These are phyloP conservation scores for Tribolium freemani DNA, from an alignment of 2,888 invertebrate species.

Conservation along the genomic window DNA sequence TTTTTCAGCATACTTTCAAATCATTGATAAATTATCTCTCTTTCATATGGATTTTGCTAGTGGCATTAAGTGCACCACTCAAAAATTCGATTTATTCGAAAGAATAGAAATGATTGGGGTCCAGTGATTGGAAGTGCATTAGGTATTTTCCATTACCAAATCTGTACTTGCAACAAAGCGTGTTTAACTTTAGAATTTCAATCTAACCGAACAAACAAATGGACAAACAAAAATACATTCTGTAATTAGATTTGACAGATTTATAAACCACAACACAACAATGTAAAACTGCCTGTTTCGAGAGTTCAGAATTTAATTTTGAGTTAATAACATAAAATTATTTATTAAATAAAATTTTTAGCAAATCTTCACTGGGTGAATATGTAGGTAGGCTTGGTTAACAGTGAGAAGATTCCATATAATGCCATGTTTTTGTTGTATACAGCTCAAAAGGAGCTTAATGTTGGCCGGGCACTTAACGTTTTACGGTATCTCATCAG, in stretches of 20 bases:
- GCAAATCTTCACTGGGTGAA: no score
- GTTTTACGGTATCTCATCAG: slow-evolving; percentile 5
- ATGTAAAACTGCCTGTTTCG: not conserved
- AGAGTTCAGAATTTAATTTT: no score
- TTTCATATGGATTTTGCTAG: not conserved
- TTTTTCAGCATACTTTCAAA: not conserved
- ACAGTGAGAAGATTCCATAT: not conserved
- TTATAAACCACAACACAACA: no score
- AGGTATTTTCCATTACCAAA: not conserved
- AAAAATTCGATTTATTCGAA: slow-evolving; percentile 4
- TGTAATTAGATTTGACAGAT: no score
- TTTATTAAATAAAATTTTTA: no score
- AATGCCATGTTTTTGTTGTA: not conserved
- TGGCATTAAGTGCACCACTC: slow-evolving; percentile 5
- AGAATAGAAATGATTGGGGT: not conserved
- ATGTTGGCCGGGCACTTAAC: slow-evolving; percentile 12
- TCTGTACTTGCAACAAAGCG: not conserved
- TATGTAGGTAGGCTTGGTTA: not conserved
- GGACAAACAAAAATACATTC: not conserved
- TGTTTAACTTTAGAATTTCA: not conserved
- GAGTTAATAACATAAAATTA: no score
- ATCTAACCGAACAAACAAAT: not conserved
- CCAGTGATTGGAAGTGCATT: not conserved
- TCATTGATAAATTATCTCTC: slow-evolving; percentile 7
- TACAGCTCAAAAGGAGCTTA: not conserved